Conservation (phyloP, 2,797 vertebrate genomes). For the Coccyzus lansbergi region DNA sequence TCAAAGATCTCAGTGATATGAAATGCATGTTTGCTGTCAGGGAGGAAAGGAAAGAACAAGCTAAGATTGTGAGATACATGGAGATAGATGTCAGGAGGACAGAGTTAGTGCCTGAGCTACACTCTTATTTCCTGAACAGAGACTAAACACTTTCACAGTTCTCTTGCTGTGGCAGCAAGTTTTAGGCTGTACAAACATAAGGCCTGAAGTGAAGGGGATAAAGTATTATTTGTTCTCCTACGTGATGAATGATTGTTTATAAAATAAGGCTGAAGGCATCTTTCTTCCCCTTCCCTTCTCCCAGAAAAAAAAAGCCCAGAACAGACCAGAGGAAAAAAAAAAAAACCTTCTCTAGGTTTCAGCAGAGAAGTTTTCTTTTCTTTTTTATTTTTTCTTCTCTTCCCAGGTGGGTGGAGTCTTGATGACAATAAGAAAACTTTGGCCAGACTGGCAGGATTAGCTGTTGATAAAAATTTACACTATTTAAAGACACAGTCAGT, state of each 20-base stretch:
- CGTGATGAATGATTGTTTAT: constrained; percentile 29
- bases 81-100: neutral
- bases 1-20: neutral
- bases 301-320: neutral
- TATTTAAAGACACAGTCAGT: neutral
- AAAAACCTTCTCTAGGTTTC: neutral
- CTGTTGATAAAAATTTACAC: neutral
- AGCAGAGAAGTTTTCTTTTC: neutral
- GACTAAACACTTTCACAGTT: constrained; percentile 64
- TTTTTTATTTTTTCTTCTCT: neutral
- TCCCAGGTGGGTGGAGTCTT: neutral
- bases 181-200: constrained; percentile 53
- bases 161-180: constrained; percentile 56
- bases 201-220: neutral
- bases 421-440: neutral
- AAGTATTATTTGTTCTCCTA: constrained; percentile 58
- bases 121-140: constrained; percentile 9
- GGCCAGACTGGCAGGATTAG: neutral
- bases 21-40: neutral
- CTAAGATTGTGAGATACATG: neutral
- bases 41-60: neutral
- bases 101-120: neutral
- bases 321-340: neutral
- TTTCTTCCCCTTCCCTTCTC: neutral
- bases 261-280: neutral